These are phyloP conservation scores for Oplegnathus fasciatus DNA, from an alignment of 2,113 vertebrate species.

Conservation along the genomic window DNA sequence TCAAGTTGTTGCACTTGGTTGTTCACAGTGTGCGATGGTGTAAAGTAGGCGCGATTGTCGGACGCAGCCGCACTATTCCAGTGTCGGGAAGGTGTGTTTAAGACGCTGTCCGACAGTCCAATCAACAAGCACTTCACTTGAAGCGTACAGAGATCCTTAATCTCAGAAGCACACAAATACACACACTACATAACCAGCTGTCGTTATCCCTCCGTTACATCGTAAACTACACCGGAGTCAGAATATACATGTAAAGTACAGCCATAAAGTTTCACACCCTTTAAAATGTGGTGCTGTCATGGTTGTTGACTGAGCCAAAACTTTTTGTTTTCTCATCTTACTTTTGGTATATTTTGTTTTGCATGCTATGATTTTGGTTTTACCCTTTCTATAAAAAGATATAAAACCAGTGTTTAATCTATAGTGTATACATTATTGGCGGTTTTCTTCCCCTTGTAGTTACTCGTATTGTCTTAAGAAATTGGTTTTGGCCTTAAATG, in stretches of 20 bases:
- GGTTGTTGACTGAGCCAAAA: conserved; percentile 64
- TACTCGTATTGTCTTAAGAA: conserved; percentile 56
- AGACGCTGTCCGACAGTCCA: not conserved
- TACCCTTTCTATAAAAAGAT: not conserved
- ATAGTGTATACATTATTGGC: conserved; percentile 5
- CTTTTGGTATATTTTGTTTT: conserved; percentile 59
- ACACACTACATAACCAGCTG: not conserved
- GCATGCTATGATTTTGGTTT: conserved; percentile 67
- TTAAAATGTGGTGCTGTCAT: conserved; percentile 63
- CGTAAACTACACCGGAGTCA: not conserved
- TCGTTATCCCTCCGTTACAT: not conserved
- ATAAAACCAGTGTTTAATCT: conserved; percentile 43
- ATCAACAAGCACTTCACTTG: not conserved
- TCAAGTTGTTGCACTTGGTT: not conserved
- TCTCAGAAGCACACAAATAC: not conserved
- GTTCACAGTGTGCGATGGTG: not conserved
- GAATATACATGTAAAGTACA: not conserved
- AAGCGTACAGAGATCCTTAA: not conserved
- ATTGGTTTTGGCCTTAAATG: conserved; percentile 57
- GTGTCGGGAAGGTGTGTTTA: not conserved
- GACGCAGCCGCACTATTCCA: not conserved
- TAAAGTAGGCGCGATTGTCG: not conserved
- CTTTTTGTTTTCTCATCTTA: conserved; percentile 23
- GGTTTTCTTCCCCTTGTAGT: conserved; percentile 19
- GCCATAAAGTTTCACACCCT: conserved; percentile 39